Evolutionary conservation across 1,140 invertebrate genomes (phyloP).

Genomic region (Drosophila mayri): DNA sequence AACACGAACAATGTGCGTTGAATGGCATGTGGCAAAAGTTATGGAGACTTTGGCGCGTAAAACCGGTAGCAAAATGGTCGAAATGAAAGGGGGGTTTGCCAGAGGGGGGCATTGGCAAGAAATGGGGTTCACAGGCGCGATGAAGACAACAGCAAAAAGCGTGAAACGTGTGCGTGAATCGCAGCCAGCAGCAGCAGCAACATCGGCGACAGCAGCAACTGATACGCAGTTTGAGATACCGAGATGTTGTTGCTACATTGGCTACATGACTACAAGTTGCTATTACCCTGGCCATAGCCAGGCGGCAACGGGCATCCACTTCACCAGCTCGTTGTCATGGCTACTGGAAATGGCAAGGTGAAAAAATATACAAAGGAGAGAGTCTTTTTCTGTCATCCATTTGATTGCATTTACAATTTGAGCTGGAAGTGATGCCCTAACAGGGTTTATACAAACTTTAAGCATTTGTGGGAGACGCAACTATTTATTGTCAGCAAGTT

Average conservation of each 20-base stretch:
- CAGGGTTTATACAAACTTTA: too few species aligned
- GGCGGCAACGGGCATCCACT: slow-evolving; percentile 39
- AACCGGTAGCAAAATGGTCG: slow-evolving; percentile 78
- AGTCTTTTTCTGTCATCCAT: slow-evolving; percentile 29
- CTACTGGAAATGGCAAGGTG: slow-evolving; percentile 26
- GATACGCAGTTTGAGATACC: slow-evolving; percentile 68
- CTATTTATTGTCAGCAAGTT: too few species aligned
- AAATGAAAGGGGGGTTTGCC: slow-evolving; percentile 15
- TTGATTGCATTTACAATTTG: slow-evolving; percentile 64
- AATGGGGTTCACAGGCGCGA: slow-evolving; percentile 19
- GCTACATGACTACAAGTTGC: slow-evolving; percentile 57
- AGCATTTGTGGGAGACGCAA: background rate
- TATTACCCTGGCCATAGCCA: slow-evolving; percentile 42
- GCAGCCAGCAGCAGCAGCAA: slow-evolving; percentile 24
- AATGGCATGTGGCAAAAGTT: slow-evolving; percentile 78
- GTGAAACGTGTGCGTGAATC: slow-evolving; percentile 71
- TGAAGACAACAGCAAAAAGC: slow-evolving; percentile 62
- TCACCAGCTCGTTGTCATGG: slow-evolving; percentile 50
- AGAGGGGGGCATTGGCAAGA: slow-evolving; percentile 8
- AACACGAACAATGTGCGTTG: slow-evolving; percentile 56
- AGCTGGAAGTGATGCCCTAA: slow-evolving; percentile 2
- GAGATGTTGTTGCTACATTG: slow-evolving; percentile 71
- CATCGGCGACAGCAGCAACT: slow-evolving; percentile 44
- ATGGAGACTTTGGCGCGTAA: slow-evolving; percentile 79
- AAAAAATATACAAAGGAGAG: background rate